Evolutionary conservation across 2,113 vertebrate species (phyloP).

Genomic region (Rhea pennata): DNA sequence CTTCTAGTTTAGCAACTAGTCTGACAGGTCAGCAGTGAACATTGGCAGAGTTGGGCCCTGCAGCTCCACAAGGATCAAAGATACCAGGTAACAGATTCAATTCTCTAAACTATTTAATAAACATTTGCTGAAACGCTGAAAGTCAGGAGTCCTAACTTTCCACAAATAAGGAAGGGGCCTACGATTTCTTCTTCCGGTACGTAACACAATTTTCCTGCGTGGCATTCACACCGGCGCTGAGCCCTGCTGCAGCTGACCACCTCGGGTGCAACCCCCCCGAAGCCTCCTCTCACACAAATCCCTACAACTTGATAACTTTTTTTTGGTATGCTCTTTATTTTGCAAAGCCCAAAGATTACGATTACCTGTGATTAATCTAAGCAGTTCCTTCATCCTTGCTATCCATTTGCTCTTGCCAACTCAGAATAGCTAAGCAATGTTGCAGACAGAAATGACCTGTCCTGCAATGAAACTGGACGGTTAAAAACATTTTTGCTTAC

Average conservation of each 20-base stretch:
- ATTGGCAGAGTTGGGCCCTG: not conserved
- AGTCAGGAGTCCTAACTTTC: no score
- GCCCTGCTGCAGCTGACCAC: not conserved
- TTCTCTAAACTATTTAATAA: not conserved
- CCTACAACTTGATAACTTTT: accelerated
- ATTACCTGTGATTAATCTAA: not conserved
- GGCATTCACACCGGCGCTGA: not conserved
- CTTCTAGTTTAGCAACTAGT: no score
- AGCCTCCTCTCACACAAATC: not conserved
- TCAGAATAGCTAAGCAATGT: not conserved
- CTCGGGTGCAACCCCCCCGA: not conserved
- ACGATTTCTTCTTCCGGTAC: no score
- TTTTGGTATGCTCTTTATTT: not conserved
- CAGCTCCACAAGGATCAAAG: not conserved
- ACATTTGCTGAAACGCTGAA: not conserved
- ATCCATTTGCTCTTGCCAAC: not conserved
- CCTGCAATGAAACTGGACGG: not conserved
- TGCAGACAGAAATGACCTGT: not conserved
- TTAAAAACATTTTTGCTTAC: not conserved
- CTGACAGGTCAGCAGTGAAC: not conserved
- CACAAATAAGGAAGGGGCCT: not conserved
- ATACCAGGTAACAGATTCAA: not conserved
- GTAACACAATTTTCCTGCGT: not conserved
- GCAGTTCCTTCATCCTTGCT: not conserved
- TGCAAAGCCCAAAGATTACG: not conserved